Conservation (phyloP, 2,797 vertebrate species). For the Diplodus sargus region DNA sequence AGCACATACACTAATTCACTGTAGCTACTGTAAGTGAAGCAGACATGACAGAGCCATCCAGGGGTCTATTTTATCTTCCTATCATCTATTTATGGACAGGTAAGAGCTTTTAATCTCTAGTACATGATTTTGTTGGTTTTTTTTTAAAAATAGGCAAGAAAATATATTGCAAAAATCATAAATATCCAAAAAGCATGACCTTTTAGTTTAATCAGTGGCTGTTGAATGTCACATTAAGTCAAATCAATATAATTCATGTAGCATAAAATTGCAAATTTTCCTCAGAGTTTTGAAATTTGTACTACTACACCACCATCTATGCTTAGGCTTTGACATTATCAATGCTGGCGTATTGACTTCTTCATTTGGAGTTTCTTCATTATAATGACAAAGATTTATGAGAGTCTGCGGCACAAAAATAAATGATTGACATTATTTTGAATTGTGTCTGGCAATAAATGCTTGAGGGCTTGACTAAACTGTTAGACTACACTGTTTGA, state of each 20-base stretch:
- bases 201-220: neutral
- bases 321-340: neutral
- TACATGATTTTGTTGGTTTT: neutral
- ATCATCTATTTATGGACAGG: constrained; percentile 79
- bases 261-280: neutral
- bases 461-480: neutral
- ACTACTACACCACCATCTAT: neutral
- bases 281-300: neutral
- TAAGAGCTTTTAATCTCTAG: constrained; percentile 48
- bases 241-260: neutral
- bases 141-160: neutral
- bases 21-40: constrained; percentile 17
- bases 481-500: neutral
- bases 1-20: constrained; percentile 3
- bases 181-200: neutral
- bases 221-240: neutral
- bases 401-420: neutral
- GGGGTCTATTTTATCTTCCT: constrained; percentile 74
- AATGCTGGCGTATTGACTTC: neutral
- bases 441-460: neutral
- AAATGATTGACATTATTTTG: neutral
- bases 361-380: neutral
- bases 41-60: constrained; percentile 69
- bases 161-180: neutral
- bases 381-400: neutral